Base-by-base conservation (phyloP, 2,797 vertebrate genomes). In the Intellagama lesueurii region DNA sequence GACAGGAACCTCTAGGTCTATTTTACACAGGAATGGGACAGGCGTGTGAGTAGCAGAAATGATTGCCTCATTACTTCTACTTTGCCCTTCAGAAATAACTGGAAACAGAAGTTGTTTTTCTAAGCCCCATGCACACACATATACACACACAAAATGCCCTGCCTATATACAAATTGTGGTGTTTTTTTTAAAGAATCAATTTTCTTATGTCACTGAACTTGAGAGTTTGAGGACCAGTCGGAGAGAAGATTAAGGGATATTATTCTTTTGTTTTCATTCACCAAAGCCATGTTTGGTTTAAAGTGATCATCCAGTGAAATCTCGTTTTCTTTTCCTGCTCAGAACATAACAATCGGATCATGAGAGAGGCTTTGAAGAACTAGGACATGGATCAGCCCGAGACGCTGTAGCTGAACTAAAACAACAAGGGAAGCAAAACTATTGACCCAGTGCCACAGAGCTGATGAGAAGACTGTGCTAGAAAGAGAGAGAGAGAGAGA, bases 291-390 rank as follows among this genome's bases (percentile, higher is more conserved):
- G 44, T 72, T 17, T 78, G 79, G 76, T 32, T 81, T 83, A 16
- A 78, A 73, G 35, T 11, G 24, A n/a, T 77, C 90, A 83, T 86
- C 89, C 83, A 83, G 30, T 12, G 47, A 86, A 88, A 78, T 40
- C 3, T 9, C 68, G 28, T 49, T 81, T 80, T 90, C 5, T 68
- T 64, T 70, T 30, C 40, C 60, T 49, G 17, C 44, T 83, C 68
- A 91, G n/a, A 84, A 83, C 52, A 47, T 86, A 72, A 85, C 90
- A 84, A 30, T 26, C 1, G 24, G 88, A 87, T 80, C 30, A 35
- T 0, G 0, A 11, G 14, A 49, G 60, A 86, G 60, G 85, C 26
- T 87, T 75, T 88, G 30, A 91, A 72, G 7, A 88, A 81, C 77
- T 86, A 68, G 6, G 44, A 66, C 6, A 11, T 88, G 68, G 8